Percentiles rank a stretch among this genome's conserved stretches.
These are phyloP conservation scores for Eulithis prunata DNA, from an alignment of 2,888 invertebrate species.

Conservation along the genomic window DNA sequence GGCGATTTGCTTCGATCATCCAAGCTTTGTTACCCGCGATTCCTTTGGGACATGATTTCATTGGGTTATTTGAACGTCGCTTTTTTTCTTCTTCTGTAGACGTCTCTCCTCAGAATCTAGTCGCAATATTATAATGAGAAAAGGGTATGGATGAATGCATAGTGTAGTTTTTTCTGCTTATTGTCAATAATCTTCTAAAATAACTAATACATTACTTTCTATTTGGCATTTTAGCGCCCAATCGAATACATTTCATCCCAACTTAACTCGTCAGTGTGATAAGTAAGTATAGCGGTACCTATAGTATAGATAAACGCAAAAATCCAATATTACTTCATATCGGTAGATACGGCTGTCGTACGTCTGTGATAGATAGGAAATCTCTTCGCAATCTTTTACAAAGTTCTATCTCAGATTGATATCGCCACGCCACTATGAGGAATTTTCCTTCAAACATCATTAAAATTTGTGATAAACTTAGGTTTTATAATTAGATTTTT, in stretches of 20 bases:
- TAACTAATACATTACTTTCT: too few species aligned
- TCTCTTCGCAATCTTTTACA: constrained; percentile 25
- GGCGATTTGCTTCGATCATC: constrained; percentile 76
- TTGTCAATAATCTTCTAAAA: too few species aligned
- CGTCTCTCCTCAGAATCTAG: constrained; percentile 19
- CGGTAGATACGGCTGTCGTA: constrained; percentile 47
- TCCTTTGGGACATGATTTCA: constrained; percentile 43
- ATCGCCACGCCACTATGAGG: constrained; percentile 6
- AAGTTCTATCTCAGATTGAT: constrained; percentile 26
- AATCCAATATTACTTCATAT: constrained; percentile 9
- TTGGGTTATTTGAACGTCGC: constrained; percentile 39
- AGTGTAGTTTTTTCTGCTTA: too few species aligned
- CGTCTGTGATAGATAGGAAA: constrained; percentile 39
- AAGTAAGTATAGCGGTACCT: too few species aligned
- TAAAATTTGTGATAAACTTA: neutral
- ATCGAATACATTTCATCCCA: too few species aligned
- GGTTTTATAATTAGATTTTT: neutral
- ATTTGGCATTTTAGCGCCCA: too few species aligned
- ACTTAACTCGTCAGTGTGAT: too few species aligned
- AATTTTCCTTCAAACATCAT: constrained; percentile 26
- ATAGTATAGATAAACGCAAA: neutral
- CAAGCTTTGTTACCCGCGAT: constrained; percentile 45
- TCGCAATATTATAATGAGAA: too few species aligned
- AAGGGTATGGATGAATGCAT: too few species aligned
- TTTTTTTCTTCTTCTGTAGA: constrained; percentile 35